Conservation (phyloP, 92 coral and sea anemone species). For the Phymanthus crucifer region DNA sequence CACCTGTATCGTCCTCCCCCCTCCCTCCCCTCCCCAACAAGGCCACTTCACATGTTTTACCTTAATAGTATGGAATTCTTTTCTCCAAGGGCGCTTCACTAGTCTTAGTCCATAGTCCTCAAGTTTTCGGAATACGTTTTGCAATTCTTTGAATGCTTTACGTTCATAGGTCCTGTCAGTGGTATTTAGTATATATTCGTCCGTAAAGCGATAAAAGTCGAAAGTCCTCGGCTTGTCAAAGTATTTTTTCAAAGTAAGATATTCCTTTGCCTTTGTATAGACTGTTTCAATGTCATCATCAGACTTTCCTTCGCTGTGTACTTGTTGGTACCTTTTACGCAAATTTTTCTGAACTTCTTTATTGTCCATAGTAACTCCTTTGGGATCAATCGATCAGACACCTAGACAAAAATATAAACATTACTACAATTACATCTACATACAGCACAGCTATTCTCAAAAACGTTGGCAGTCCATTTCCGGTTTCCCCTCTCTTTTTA, state of each 20-base stretch:
- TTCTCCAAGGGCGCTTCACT: slow-evolving; percentile 67
- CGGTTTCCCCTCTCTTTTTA: too few species aligned
- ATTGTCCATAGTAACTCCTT: too few species aligned
- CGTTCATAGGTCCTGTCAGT: background rate
- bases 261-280: slow-evolving; percentile 3
- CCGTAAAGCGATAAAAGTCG: background rate
- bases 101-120: slow-evolving; percentile 69
- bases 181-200: background rate
- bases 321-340: background rate
- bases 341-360: too few species aligned
- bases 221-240: background rate
- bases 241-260: background rate
- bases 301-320: background rate
- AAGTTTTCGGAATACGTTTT: slow-evolving; percentile 50
- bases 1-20: too few species aligned
- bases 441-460: too few species aligned
- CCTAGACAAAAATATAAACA: too few species aligned
- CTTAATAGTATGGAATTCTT: slow-evolving; percentile 65
- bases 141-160: slow-evolving; percentile 18
- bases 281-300: background rate
- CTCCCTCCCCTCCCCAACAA: too few species aligned
- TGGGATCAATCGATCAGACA: too few species aligned
- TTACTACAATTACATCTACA: too few species aligned
- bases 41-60: slow-evolving; percentile 40
- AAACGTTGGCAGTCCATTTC: too few species aligned